Conservation (phyloP, 2,797 vertebrate species). For the Tapera naevia region DNA sequence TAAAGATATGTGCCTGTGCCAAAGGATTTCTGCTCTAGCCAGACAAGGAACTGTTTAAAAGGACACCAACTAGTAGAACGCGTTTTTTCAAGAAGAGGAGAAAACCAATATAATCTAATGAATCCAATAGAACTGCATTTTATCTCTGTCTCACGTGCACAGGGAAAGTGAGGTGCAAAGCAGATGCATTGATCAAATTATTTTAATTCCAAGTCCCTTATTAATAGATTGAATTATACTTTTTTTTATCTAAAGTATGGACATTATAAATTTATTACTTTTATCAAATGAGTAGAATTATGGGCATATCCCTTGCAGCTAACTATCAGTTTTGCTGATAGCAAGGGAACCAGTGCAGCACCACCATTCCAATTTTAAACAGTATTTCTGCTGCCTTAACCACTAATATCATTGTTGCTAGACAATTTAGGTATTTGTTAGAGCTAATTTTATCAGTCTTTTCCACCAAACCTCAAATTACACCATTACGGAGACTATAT, state of each 20-base stretch:
- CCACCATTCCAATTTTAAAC: too few relatives aligned
- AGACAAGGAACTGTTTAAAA: not conserved
- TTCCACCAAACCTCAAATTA: too few relatives aligned
- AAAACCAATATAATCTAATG: not conserved
- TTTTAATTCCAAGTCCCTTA: constrained; percentile 24
- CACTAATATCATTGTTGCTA: too few relatives aligned
- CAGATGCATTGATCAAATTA: not conserved
- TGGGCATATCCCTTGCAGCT: not conserved
- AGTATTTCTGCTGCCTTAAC: too few relatives aligned
- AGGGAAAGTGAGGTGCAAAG: not conserved
- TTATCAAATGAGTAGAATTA: constrained; percentile 36
- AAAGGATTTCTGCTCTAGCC: not conserved
- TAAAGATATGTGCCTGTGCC: not conserved
- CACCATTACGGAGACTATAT: too few relatives aligned
- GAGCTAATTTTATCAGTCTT: too few relatives aligned
- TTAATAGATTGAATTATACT: constrained; percentile 12
- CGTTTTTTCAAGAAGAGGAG: not conserved
- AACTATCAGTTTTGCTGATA: not conserved
- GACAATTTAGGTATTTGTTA: too few relatives aligned
- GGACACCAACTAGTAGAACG: not conserved
- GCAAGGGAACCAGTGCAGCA: too few relatives aligned
- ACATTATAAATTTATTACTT: not conserved
- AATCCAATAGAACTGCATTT: not conserved
- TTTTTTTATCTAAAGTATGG: constrained; percentile 27
- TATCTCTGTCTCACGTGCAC: not conserved